Base-by-base conservation (phyloP, 2,888 invertebrate genomes). In the Leptinotarsa rubiginosa region DNA sequence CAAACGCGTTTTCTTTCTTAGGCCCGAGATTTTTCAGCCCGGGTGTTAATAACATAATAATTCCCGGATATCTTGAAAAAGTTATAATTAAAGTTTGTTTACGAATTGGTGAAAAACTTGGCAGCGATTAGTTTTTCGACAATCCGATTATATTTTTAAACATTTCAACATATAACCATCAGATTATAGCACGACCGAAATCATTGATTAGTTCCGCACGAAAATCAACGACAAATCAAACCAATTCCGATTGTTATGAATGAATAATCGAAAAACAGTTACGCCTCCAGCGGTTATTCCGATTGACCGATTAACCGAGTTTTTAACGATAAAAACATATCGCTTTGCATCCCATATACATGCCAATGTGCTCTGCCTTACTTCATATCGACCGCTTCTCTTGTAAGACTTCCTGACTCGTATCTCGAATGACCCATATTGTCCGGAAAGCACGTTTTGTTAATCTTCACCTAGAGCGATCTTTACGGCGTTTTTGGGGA, bases 291-390 rank as follows among this genome's bases (percentile, higher is more conserved):
- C 68, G 68, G 68, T 56, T 69, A 47, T 16, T 41, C 50, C 52
- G 31, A 47, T 50, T 18, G 68, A 69, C 68, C 68, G 68, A 69
- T 20, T 69, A 69, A 69, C 68, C 68, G 56, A 69, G 47, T 68
- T 68, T 68, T 54, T 31, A 31, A 52, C 41, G 31, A 56, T 56
- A 47, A 56, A 69, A 69, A 56, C 56, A 22, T 52, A 31, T 69
- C 68, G 31, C 50, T 18, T 31, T 41, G 54, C 54, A 62, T 62
- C 62, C 62, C 62, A 62, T 62, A 62, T 62, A 31, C 62, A 62
- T 62, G 41, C 62, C 15, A 62, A 62, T 62, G 41, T 62, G 62
- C 62, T 62, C 10, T 62, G 31, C 31, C 15, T 50, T 41, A 7
- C 62, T 62, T n/a, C 15, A 16, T 62, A 62, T 62, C 25, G 62